phyloP scores from a whole-genome alignment of 2,113 vertebrate genomes.

The Tetrao urogallus region DNA sequence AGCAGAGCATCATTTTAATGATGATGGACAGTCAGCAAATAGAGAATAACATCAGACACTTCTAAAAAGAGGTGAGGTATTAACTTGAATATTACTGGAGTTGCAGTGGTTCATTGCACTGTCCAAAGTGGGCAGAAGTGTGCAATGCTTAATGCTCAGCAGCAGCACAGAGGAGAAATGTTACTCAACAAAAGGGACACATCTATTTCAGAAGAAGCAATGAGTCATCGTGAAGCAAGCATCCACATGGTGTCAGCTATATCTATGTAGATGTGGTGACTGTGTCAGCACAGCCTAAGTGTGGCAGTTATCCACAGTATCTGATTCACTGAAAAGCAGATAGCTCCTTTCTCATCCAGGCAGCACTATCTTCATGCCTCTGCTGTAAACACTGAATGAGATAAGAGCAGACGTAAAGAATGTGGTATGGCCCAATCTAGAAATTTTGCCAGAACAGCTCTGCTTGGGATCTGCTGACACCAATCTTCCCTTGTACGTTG shows the following conservation, averaged over 20 bases:
- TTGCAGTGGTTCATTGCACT: neutral
- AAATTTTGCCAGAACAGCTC: neutral
- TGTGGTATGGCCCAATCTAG: neutral
- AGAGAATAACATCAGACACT: neutral
- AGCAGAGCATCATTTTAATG: neutral
- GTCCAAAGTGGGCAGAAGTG: neutral
- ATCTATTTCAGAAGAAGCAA: neutral
- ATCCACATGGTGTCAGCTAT: fast-evolving
- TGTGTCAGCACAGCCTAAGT: fast-evolving
- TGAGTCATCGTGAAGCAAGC: neutral
- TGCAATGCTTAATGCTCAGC: neutral
- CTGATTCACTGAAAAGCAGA: neutral
- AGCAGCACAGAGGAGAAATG: neutral
- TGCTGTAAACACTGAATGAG: neutral
- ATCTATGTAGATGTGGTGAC: neutral
- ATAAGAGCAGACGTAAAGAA: neutral
- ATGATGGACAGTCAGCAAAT: neutral
- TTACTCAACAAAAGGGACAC: neutral
- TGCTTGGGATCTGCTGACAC: neutral
- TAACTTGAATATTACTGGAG: neutral
- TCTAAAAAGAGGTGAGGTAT: neutral
- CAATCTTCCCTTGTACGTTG: neutral
- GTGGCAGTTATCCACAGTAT: neutral
- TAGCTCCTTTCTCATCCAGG: neutral
- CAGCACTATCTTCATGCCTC: neutral